A percentile compares a stretch with the other conserved stretches of the same genome.
These are phyloP conservation scores for Hippopotamyrus pictus DNA, from an alignment of 2,797 vertebrate genomes.

Conservation along the genomic window DNA sequence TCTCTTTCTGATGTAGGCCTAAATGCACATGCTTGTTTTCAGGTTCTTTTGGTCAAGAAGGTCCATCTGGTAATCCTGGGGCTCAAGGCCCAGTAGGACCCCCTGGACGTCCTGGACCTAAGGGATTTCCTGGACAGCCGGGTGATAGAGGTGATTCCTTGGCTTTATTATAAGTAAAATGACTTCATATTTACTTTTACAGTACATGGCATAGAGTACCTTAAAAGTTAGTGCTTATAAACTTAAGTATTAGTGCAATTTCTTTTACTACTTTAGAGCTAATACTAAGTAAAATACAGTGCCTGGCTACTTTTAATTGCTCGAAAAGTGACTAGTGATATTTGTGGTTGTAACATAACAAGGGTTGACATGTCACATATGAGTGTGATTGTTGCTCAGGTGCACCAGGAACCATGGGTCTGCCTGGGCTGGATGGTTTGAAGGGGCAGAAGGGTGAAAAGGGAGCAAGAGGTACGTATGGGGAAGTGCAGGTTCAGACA, in stretches of 20 bases:
- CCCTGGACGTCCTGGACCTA: constrained; percentile 60
- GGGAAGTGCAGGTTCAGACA: neutral
- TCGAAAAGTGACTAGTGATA: neutral
- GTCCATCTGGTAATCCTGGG: constrained; percentile 71
- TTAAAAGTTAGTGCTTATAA: neutral
- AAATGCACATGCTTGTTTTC: neutral
- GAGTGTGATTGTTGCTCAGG: neutral
- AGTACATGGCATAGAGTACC: neutral
- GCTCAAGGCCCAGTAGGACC: constrained; percentile 72
- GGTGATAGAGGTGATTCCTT: constrained; percentile 63
- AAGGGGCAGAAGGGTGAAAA: neutral
- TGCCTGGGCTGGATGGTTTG: neutral
- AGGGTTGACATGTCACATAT: neutral
- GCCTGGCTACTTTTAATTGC: neutral
- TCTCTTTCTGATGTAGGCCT: neutral
- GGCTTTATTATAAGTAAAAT: neutral
- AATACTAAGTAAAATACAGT: neutral
- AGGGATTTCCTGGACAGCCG: constrained; percentile 76
- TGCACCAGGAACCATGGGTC: neutral
- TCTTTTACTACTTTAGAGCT: neutral
- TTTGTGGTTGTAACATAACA: neutral
- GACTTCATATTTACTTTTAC: neutral
- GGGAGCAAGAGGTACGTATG: neutral
- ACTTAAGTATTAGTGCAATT: neutral
- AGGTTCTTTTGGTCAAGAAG: constrained; percentile 54